Conservation (phyloP, 2,113 vertebrate genomes). For the Nesoenas mayeri region DNA sequence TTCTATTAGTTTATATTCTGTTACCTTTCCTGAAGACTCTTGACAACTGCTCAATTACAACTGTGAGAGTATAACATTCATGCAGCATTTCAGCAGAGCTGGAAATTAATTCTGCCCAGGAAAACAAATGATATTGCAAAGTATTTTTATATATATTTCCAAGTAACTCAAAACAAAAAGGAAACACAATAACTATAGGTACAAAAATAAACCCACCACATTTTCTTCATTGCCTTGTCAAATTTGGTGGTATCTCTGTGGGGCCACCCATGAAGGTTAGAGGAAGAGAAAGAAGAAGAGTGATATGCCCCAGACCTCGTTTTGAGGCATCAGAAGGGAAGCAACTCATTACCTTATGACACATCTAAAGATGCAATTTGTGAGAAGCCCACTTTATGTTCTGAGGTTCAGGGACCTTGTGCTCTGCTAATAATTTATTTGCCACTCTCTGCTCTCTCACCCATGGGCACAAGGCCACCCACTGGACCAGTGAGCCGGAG, state of each 20-base stretch:
- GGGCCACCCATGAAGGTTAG: background rate
- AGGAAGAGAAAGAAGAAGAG: background rate
- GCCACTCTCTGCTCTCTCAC: background rate
- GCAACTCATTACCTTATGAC: background rate
- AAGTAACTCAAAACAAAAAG: background rate
- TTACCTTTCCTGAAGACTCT: background rate
- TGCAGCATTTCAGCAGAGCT: background rate
- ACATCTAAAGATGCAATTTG: background rate
- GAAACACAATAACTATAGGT: background rate
- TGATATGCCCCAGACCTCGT: background rate
- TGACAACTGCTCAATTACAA: background rate
- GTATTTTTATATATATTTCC: background rate
- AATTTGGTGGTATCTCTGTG: background rate
- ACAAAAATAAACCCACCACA: background rate
- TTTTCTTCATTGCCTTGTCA: background rate
- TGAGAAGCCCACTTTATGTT: background rate
- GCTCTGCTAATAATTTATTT: background rate
- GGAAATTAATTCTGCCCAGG: background rate
- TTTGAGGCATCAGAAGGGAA: background rate
- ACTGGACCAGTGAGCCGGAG: background rate
- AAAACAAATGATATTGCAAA: background rate
- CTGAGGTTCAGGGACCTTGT: background rate
- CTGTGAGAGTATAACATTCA: background rate
- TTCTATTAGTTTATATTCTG: background rate
- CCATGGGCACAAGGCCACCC: background rate